Percentiles rank a stretch among this genome's conserved stretches.
Conservation (phyloP, 2,888 invertebrate genomes). For the Tubulanus polymorphus region DNA sequence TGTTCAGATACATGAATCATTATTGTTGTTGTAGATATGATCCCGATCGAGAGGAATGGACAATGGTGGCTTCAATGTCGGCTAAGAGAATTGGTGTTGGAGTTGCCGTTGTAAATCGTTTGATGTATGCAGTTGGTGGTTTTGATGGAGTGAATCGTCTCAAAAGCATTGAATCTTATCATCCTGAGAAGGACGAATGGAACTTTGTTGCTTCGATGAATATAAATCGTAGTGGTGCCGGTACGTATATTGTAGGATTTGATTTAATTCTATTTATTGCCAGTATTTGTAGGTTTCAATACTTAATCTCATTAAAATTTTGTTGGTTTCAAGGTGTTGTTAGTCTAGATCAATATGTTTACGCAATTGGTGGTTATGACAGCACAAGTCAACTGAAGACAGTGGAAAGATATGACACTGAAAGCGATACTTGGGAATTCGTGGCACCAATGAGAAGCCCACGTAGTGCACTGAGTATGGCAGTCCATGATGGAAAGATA, state of each 20-base stretch:
- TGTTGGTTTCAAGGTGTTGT: slow-evolving; percentile 63
- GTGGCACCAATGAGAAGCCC: slow-evolving; percentile 74
- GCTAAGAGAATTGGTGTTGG: slow-evolving; percentile 68
- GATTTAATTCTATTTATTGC: too few relatives aligned
- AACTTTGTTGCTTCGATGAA: slow-evolving; percentile 74
- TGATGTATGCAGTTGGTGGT: slow-evolving; percentile 78
- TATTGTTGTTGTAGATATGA: slow-evolving; percentile 65
- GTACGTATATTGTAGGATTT: slow-evolving; percentile 55
- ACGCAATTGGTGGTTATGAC: slow-evolving; percentile 94
- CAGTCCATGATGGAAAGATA: slow-evolving; percentile 78
- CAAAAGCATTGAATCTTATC: slow-evolving; percentile 81
- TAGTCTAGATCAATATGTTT: slow-evolving; percentile 78
- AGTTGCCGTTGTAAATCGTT: slow-evolving; percentile 59
- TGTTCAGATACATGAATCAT: too few relatives aligned
- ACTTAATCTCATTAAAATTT: not conserved
- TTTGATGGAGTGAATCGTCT: slow-evolving; percentile 79
- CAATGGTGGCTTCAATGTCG: slow-evolving; percentile 60
- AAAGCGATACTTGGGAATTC: slow-evolving; percentile 73
- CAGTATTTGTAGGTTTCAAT: too few relatives aligned
- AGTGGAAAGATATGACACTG: slow-evolving; percentile 84
- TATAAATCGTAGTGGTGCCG: slow-evolving; percentile 78
- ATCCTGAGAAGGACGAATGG: slow-evolving; percentile 90
- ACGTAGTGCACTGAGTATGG: slow-evolving; percentile 81
- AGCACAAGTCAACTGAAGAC: slow-evolving; percentile 74
- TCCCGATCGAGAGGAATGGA: slow-evolving; percentile 81